Evolutionary conservation across 2,797 vertebrate species (phyloP), one percentile per base, ranked within the genome.

Genomic region (Muraenolepis orangiensis): DNA sequence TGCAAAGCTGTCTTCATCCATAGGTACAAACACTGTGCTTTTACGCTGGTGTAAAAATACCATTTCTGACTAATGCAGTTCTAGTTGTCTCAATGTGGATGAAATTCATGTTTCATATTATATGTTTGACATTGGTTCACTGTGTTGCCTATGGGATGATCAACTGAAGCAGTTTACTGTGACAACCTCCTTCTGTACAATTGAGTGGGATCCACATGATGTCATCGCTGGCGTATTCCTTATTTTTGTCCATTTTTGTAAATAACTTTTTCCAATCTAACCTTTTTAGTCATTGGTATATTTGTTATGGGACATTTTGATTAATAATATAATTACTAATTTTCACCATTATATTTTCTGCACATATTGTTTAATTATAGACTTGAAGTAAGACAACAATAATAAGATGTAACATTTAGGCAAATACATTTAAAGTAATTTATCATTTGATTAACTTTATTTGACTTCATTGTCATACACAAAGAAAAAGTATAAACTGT

Each of bases 1-100:
- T 90, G 86, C 91, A 88, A 89, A 88, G 87, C 85, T 74, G 80
- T 69, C 74, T 32, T 76, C 77, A 84, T 81, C 84, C 78, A 69
- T 73, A 73, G 77, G 80, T 76, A 77, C 76, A 84, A 83, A 82
- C 69, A 28, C 61, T 61, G n/a, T 46, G 32, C 23, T 61, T n/a
- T n/a, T 74, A 76, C 76, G 32, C 16, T 16, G 12, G 40, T 18
- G 42, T 16, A 28, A 57, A 18, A 28, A 28, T 28, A 30, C 64
- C 6, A 16, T 66, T 66, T 13, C 14, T 66, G 6, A 28, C 64
- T 4, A 66, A 66, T 28, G 12, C 13, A 14, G 26, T 30, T 28
- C 3, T 66, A 51, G 20, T 57, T 23, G 20, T 57, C 23, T n/a
- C 20, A 4, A 14, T 42, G 16, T 42, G 51, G 51, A 57, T 23